Conservation (phyloP, 2,888 invertebrate genomes). For the Cryptops parisi region DNA sequence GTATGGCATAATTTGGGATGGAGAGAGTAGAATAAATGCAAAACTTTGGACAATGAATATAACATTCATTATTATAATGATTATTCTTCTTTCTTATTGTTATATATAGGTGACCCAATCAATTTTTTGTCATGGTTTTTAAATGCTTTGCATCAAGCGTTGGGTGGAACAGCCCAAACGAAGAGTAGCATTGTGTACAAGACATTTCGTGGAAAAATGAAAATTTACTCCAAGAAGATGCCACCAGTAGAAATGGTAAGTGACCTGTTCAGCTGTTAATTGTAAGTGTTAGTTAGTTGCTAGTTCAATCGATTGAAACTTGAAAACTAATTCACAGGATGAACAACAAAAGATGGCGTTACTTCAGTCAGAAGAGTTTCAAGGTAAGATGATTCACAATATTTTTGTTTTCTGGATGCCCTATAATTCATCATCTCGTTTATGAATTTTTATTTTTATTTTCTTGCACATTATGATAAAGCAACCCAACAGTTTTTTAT, state of each 20-base stretch:
- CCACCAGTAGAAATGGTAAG: slow-evolving; percentile 62
- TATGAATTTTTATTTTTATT: too few relatives aligned
- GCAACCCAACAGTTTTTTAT: too few relatives aligned
- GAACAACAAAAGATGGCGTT: slow-evolving; percentile 72
- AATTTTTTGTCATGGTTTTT: slow-evolving; percentile 98
- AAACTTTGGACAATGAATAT: background rate
- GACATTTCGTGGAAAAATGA: slow-evolving; percentile 84
- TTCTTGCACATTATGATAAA: too few relatives aligned
- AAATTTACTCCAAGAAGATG: slow-evolving; percentile 78
- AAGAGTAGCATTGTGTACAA: slow-evolving; percentile 61
- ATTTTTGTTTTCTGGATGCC: too few relatives aligned
- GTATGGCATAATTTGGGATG: too few relatives aligned
- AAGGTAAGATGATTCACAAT: too few relatives aligned
- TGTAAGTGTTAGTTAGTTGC: background rate
- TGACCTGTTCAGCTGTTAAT: slow-evolving; percentile 1
- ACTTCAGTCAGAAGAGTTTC: slow-evolving; percentile 67
- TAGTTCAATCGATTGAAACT: background rate
- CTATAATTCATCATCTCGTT: too few relatives aligned
- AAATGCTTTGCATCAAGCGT: slow-evolving; percentile 83
- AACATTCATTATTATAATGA: slow-evolving; percentile 4
- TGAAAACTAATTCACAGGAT: slow-evolving; percentile 38
- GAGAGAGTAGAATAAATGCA: slow-evolving; percentile 5
- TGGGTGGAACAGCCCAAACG: slow-evolving; percentile 69
- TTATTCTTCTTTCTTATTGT: too few relatives aligned
- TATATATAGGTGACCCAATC: slow-evolving; percentile 77